Evolutionary conservation across 2,888 invertebrate genomes (phyloP), one percentile per base, ranked within the genome.

Genomic region (Polyploca ridens): DNA sequence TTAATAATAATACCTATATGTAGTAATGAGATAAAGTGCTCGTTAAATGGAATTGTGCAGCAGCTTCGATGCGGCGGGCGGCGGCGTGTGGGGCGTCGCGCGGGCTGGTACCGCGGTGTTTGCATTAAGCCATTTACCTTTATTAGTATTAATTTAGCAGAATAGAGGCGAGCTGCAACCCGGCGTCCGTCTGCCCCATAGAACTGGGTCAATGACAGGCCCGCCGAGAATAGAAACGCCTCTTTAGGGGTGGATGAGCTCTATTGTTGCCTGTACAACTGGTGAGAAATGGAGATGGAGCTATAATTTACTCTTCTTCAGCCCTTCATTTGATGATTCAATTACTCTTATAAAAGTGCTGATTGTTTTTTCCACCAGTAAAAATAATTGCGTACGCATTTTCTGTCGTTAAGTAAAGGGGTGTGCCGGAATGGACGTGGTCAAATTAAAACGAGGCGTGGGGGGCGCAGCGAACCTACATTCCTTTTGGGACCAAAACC

Each of bases 161-260:
- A 83, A 79, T 79, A 82, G 81, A 76, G 84, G 79, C 82, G 73
- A 81, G 82, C 77, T 90, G 87, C 85, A 89, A 79, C 81, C 81
- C 75, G 74, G 76, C 74, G 78, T 77, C 77, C 77, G 82, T 84
- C 84, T 84, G 80, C 78, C 79, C 80, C 79, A 76, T 70, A 82
- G 78, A 93, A 89, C 85, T 93, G 80, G 93, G 93, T 93, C 93
- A 93, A 93, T 93, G 90, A 89, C 90, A 89, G 86, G 70, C 83
- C 82, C 81, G 85, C 85, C 86, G 84, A 92, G 91, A 93, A 92
- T 93, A 93, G 92, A 88, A 84, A 83, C 82, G 78, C 77, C 82
- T 89, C 87, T 88, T 86, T 84, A 88, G 87, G 91, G 89, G 86
- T 88, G 84, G 88, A 86, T 83, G 84, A 82, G 85, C 78, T 84